A percentile compares a stretch with the other conserved stretches of the same genome.
These are phyloP conservation scores for Meteorus colon DNA, from an alignment of 2,888 invertebrate genomes.

Conservation along the genomic window DNA sequence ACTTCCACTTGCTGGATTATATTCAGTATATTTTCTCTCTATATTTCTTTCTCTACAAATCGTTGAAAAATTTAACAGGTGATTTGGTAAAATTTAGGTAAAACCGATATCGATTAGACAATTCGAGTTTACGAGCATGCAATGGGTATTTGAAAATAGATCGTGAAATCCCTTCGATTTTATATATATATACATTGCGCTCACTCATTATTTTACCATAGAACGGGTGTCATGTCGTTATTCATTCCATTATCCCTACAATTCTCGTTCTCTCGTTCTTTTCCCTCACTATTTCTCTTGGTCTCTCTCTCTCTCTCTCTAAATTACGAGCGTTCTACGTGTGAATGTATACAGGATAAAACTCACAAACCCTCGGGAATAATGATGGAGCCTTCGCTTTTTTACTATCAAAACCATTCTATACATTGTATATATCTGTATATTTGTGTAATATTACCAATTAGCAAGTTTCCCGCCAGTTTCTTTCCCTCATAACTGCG, in stretches of 20 bases:
- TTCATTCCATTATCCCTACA: constrained; percentile 39
- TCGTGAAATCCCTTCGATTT: neutral
- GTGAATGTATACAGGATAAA: constrained; percentile 25
- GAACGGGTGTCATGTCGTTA: constrained; percentile 24
- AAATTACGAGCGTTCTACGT: constrained; percentile 35
- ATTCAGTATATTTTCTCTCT: neutral
- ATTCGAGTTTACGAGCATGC: constrained; percentile 16
- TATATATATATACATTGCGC: neutral
- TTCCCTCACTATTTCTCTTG: neutral
- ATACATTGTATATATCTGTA: neutral
- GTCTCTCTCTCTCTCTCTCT: neutral
- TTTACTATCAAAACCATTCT: constrained; percentile 19
- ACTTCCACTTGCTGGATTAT: neutral
- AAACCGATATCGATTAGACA: constrained; percentile 27
- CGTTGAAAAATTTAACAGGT: neutral
- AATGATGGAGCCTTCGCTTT: constrained; percentile 28
- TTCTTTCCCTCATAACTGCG: constrained; percentile 6
- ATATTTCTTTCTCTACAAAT: neutral
- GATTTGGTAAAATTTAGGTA: constrained; percentile 24
- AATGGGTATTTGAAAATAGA: neutral
- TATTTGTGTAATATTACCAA: constrained; percentile 22
- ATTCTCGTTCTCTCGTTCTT: constrained; percentile 17
- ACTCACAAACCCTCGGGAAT: neutral
- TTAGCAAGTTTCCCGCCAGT: constrained; percentile 15
- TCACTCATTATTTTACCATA: constrained; percentile 30